Evolutionary conservation across 2,797 vertebrate species (phyloP).

Genomic region (Okamejei kenojei): DNA sequence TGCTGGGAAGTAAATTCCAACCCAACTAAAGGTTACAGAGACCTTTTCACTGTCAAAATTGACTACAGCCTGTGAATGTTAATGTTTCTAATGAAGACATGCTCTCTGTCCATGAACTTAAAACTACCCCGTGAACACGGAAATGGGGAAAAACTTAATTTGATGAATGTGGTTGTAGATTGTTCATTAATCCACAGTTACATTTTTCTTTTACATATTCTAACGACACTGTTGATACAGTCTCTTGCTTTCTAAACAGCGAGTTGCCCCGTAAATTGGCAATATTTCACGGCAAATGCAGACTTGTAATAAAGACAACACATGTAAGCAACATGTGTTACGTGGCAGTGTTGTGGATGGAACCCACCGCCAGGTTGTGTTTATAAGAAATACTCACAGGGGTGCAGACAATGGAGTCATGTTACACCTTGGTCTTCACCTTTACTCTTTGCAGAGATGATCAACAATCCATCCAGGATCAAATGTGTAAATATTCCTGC

Average conservation of each 20-base stretch:
- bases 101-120: constrained; percentile 99
- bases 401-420: not conserved
- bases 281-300: constrained; percentile 61
- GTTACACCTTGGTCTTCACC: not conserved
- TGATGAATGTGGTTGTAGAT: constrained; percentile 70
- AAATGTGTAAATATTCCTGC: not conserved
- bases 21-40: constrained; percentile 99
- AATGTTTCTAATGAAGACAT: constrained; percentile 99
- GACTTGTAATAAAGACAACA: constrained; percentile 53
- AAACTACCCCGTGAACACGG: constrained; percentile 83
- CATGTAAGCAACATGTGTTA: constrained; percentile 48
- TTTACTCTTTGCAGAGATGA: not conserved
- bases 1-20: constrained; percentile 99
- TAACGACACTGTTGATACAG: constrained; percentile 72
- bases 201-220: constrained; percentile 56
- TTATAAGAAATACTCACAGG: not conserved
- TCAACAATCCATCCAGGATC: not conserved
- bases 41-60: constrained; percentile 99
- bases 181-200: constrained; percentile 66
- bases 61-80: constrained; percentile 99
- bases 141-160: constrained; percentile 68
- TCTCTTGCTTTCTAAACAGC: constrained; percentile 70
- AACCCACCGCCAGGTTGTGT: constrained; percentile 7
- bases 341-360: constrained; percentile 51
- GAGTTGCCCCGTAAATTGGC: constrained; percentile 65